Evolutionary conservation across 2,113 vertebrate genomes (phyloP).

Genomic region (Rallus limicola): DNA sequence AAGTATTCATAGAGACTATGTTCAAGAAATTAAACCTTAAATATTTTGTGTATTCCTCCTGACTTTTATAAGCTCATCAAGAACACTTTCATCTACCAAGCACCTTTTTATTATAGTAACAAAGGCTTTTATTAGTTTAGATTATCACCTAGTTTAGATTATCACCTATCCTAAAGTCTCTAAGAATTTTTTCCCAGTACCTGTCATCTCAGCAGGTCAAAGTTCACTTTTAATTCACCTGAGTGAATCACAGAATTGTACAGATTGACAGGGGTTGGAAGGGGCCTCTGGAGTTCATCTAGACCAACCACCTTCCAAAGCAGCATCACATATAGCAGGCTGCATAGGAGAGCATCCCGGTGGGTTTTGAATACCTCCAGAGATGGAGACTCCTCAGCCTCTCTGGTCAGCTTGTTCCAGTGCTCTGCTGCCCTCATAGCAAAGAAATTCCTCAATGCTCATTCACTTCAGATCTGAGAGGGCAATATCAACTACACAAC

Average conservation of each 20-base stretch:
- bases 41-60: neutral
- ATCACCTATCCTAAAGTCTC: neutral
- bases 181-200: neutral
- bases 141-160: neutral
- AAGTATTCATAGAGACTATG: rapidly evolving
- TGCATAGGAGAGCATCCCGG: too few species aligned
- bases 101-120: neutral
- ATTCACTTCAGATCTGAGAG: neutral
- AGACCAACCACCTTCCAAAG: too few species aligned
- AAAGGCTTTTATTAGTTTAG: neutral
- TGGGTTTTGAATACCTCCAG: too few species aligned
- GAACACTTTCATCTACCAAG: neutral
- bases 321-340: too few species aligned
- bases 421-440: too few species aligned
- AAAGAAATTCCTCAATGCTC: too few species aligned
- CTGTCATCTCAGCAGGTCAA: neutral
- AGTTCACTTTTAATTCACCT: neutral
- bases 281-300: too few species aligned
- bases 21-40: neutral
- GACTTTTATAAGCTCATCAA: neutral
- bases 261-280: too few species aligned
- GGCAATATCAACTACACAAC: neutral
- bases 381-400: too few species aligned
- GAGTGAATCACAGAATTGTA: neutral
- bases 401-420: too few species aligned